Evolutionary conservation across 2,113 vertebrate species (phyloP).

Genomic region (Dascyllus trimaculatus): DNA sequence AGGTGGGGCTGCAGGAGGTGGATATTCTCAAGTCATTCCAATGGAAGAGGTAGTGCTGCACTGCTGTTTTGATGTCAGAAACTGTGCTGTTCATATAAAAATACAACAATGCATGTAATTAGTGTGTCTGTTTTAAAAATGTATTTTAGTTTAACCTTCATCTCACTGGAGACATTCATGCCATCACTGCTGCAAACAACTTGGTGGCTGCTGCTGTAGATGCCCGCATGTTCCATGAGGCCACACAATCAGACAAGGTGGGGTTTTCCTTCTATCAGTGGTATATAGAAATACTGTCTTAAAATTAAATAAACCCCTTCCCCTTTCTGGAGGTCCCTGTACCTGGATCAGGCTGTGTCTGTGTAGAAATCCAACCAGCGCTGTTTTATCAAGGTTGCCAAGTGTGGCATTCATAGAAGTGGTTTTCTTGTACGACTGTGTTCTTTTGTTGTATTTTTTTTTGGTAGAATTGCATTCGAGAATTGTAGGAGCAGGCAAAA

Average conservation of each 20-base stretch:
- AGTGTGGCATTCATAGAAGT: too few relatives aligned
- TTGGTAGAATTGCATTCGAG: too few relatives aligned
- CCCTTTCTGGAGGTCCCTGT: too few relatives aligned
- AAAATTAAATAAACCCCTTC: background rate
- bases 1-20: conserved; percentile 98
- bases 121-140: conserved; percentile 66
- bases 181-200: conserved; percentile 98
- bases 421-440: too few relatives aligned
- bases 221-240: conserved; percentile 95
- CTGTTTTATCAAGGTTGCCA: too few relatives aligned
- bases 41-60: conserved; percentile 95
- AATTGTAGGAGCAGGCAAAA: too few relatives aligned
- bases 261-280: background rate
- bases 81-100: background rate
- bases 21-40: conserved; percentile 97
- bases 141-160: conserved; percentile 96
- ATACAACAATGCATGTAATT: too few relatives aligned
- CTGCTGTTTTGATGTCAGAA: background rate
- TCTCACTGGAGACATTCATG: conserved; percentile 98
- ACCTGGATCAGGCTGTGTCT: too few relatives aligned
- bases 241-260: conserved; percentile 95
- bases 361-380: too few relatives aligned
- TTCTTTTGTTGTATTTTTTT: too few relatives aligned
- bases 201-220: conserved; percentile 95
- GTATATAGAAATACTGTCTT: background rate